phyloP scores from a whole-genome alignment of 2,797 vertebrate species.

The Tenualosa ilisha region DNA sequence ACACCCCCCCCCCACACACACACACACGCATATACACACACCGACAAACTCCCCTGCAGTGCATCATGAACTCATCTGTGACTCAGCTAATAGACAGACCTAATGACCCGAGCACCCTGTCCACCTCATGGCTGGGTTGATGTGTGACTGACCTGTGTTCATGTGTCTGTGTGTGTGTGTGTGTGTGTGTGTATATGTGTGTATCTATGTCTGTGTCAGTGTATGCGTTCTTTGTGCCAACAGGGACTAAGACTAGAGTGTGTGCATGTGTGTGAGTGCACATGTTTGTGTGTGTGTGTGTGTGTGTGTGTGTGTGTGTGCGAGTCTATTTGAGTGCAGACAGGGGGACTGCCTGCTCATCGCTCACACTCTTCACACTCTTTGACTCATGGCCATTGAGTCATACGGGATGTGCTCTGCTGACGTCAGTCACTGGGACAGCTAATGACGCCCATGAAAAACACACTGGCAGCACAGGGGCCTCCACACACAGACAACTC shows the following conservation, averaged over 20 bases:
- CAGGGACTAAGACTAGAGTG: background rate
- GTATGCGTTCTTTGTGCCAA: background rate
- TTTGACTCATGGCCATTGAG: background rate
- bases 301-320: background rate
- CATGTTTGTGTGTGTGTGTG: background rate
- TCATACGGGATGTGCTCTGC: background rate
- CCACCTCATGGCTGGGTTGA: slow-evolving; percentile 20
- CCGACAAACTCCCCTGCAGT: slow-evolving; percentile 8
- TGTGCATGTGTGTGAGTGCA: background rate
- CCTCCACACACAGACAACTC: background rate
- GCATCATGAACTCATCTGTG: slow-evolving; percentile 56
- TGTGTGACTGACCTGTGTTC: background rate
- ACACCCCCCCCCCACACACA: slow-evolving; percentile 13
- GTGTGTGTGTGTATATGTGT: background rate
- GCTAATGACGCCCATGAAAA: background rate
- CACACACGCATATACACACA: background rate
- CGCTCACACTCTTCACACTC: background rate
- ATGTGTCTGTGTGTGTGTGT: background rate
- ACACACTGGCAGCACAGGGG: background rate
- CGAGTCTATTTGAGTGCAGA: background rate
- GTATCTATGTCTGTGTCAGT: background rate
- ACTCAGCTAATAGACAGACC: slow-evolving; percentile 57
- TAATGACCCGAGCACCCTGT: slow-evolving; percentile 52
- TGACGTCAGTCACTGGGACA: background rate
- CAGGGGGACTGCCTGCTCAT: background rate